Percentiles rank a stretch among this genome's conserved stretches.
These are phyloP conservation scores for Apamea epomidion DNA, from an alignment of 2,888 invertebrate species.

Conservation along the genomic window DNA sequence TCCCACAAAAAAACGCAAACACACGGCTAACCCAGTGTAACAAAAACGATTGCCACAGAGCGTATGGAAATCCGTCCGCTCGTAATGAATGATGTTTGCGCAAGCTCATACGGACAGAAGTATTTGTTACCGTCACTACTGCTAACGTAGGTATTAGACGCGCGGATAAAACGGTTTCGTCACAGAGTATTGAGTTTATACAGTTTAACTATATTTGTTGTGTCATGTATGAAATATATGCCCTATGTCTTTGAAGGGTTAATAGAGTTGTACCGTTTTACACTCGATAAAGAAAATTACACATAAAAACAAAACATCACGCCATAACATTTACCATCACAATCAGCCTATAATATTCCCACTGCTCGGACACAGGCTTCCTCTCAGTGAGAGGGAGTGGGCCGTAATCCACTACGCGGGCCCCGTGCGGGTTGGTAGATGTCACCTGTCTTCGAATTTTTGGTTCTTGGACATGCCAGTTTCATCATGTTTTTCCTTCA, in stretches of 20 bases:
- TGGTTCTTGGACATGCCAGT: no score
- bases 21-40: conserved; percentile 27
- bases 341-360: no score
- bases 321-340: no score
- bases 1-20: conserved; percentile 16
- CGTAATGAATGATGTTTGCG: conserved; percentile 56
- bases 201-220: conserved; percentile 18
- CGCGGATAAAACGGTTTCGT: conserved; percentile 48
- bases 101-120: conserved; percentile 38
- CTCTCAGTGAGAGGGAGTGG: no score
- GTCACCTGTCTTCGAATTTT: no score
- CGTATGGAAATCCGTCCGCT: conserved; percentile 54
- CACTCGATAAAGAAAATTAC: no score
- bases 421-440: no score
- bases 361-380: no score
- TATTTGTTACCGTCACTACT: conserved; percentile 49
- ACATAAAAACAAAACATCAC: no score
- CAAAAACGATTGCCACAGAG: conserved; percentile 56
- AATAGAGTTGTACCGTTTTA: neutral
- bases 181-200: conserved; percentile 41
- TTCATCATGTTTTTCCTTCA: no score
- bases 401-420: no score
- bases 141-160: conserved; percentile 37
- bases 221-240: neutral
- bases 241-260: neutral